Percentiles rank a stretch among this genome's conserved stretches.
These are phyloP conservation scores for Podarcis lilfordi DNA, from an alignment of 2,797 vertebrate species.

Conservation along the genomic window DNA sequence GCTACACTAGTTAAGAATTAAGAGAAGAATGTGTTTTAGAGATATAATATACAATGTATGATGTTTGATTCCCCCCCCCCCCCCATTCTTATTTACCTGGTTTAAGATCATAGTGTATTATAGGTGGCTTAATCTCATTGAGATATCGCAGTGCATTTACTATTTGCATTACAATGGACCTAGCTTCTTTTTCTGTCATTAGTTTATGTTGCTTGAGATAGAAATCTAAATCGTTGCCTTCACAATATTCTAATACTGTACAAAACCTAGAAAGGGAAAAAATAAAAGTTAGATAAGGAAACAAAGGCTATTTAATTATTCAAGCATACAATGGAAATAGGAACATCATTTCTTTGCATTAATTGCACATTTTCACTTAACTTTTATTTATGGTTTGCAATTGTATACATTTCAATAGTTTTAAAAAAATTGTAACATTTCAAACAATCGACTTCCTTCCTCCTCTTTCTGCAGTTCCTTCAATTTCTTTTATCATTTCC, in stretches of 20 bases:
- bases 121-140: slow-evolving; percentile 99
- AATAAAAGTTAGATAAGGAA: slow-evolving; percentile 22
- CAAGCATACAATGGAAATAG: slow-evolving; percentile 17
- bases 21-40: background rate
- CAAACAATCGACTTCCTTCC: no score
- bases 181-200: slow-evolving; percentile 98
- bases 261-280: slow-evolving; percentile 86
- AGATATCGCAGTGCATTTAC: slow-evolving; percentile 99
- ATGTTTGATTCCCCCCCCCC: background rate
- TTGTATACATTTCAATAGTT: no score
- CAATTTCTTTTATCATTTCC: no score
- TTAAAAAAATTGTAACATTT: no score
- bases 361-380: slow-evolving; percentile 16
- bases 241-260: slow-evolving; percentile 99
- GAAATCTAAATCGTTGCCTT: slow-evolving; percentile 99
- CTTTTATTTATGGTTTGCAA: background rate
- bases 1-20: background rate
- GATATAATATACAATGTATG: slow-evolving; percentile 3
- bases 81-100: slow-evolving; percentile 84
- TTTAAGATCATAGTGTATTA: slow-evolving; percentile 99
- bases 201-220: slow-evolving; percentile 99
- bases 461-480: no score
- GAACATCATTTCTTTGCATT: slow-evolving; percentile 34
- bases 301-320: slow-evolving; percentile 32
- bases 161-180: slow-evolving; percentile 99